Evolutionary conservation across 2,888 invertebrate species (phyloP), one percentile per base, ranked within the genome.

Genomic region (Poecilus cupreus): DNA sequence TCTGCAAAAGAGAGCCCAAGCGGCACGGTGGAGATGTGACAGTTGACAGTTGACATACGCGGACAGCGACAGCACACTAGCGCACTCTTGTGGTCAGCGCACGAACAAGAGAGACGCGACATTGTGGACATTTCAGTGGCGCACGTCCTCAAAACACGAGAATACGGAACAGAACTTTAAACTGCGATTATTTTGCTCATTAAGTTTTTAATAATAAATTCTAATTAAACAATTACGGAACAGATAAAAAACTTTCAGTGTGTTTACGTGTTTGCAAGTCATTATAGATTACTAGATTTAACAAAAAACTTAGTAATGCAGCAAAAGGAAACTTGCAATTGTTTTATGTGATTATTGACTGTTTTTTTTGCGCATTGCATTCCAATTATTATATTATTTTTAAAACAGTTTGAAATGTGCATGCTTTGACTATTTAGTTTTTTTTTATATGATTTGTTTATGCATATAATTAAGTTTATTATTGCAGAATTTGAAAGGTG

Each of bases 21-120:
- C 54, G 54, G 54, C 20, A 54, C 3, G 22, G 18, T 5, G 6
- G 6, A 16, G 20, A 10, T 60, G 39, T 68, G 68, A 68, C 68
- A 39, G 68, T 64, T 64, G 64, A 64, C 70, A 70, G 68, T 60
- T 68, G 64, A 68, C 64, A 37, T 39, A 68, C 18, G 37, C 64
- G 64, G 37, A 37, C 37, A 32, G 37, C 11, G 37, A 68, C 68
- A 39, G 37, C 39, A 68, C 64, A 64, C 10, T 16, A 43, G 43
- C 43, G 49, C 54, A 11, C 60, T 60, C 39, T 68, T 39, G 68
- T 18, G 68, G 68, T 68, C 68, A 68, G 39, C 68, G 68, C 68
- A 43, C 39, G 68, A 39, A 39, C 68, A 18, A 68, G 22, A 68
- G 18, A 68, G n/a, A 68, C 10, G 32, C 68, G 18, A 20, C 26